phyloP scores from a whole-genome alignment of 2,888 invertebrate species.

The Dioctria linearis region DNA sequence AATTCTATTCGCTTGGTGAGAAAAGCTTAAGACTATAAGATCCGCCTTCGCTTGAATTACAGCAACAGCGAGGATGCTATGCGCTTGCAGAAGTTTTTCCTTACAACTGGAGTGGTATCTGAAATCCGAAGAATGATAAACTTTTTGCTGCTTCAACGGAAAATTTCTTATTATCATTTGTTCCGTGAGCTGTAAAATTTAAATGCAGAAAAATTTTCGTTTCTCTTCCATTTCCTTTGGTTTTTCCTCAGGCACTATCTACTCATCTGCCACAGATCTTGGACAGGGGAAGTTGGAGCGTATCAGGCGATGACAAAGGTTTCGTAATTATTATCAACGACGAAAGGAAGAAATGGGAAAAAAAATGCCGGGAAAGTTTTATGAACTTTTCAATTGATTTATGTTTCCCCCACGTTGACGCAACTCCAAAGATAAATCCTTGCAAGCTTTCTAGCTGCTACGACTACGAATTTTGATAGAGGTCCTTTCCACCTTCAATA shows the following conservation, averaged over 20 bases:
- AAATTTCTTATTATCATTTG: slow-evolving; percentile 54
- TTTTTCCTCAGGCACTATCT: slow-evolving; percentile 36
- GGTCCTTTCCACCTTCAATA: slow-evolving; percentile 25
- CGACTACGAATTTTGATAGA: slow-evolving; percentile 18
- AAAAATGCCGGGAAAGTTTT: slow-evolving; percentile 49
- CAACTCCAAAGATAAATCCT: slow-evolving; percentile 53
- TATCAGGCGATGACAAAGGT: slow-evolving; percentile 46
- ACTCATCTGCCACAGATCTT: slow-evolving; percentile 12
- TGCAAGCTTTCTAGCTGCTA: slow-evolving; percentile 1
- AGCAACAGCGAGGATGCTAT: background rate
- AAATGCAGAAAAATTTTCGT: slow-evolving; percentile 54
- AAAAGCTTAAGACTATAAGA: slow-evolving; percentile 12
- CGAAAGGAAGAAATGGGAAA: slow-evolving; percentile 14
- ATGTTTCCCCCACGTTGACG: slow-evolving; percentile 55
- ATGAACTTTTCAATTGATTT: slow-evolving; percentile 59
- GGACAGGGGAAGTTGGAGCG: background rate
- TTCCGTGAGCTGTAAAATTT: slow-evolving; percentile 55
- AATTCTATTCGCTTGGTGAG: slow-evolving; percentile 11
- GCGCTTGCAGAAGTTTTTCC: slow-evolving; percentile 24
- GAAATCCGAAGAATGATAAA: slow-evolving; percentile 45
- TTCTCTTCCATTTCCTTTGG: slow-evolving; percentile 37
- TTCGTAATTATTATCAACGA: slow-evolving; percentile 50
- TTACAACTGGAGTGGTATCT: slow-evolving; percentile 15
- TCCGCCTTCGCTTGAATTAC: slow-evolving; percentile 7
- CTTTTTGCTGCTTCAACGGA: slow-evolving; percentile 53